Base-by-base conservation (phyloP, 2,797 vertebrate genomes). In the Microctenopoma lineatum region DNA sequence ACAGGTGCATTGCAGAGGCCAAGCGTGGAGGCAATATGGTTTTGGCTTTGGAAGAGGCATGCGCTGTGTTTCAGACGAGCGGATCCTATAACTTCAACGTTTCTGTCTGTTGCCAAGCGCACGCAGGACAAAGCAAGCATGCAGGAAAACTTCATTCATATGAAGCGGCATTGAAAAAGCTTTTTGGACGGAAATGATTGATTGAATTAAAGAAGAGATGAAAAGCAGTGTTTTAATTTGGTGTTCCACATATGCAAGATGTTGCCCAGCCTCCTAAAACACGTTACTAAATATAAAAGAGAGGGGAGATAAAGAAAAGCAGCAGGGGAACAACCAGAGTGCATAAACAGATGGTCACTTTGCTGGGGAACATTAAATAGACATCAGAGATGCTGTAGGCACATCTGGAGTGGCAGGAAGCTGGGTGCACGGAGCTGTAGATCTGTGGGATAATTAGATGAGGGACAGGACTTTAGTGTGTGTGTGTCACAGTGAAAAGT, bases 341-440 rank as follows among this genome's bases (percentile, higher is more conserved):
- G 70, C 63, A 87, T 84, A 85, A 90, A 83, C 90, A 92, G 86
- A 92, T 89, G 90, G 80, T 81, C 82, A 78, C 75, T 90, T 84
- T 84, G 78, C 80, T 74, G 84, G 61, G 66, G 86, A 87, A 87
- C 87, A 88, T 91, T 90, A 90, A 90, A 89, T 87, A 87, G 86
- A 91, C 89, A 89, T 87, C 84, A 91, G 81, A 87, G 85, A 89
- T 88, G 86, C 81, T 87, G 83, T 77, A 79, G 83, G 85, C 88
- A 90, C 89, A 91, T 90, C 84, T 90, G 87, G 85, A 90, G 72
- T 78, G 81, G 79, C 86, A 91, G 89, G 90, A 91, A 91, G 83
- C 83, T 72, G 74, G 54, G 47, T 72, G 72, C 68, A 75, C 6
- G 13, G 73, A 79, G 78, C 83, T 81, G 71, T 70, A 85, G 74